Percentiles rank a stretch among this genome's conserved stretches.
phyloP scores from a whole-genome alignment of 2,888 invertebrate species.

The Oscheius sp. region DNA sequence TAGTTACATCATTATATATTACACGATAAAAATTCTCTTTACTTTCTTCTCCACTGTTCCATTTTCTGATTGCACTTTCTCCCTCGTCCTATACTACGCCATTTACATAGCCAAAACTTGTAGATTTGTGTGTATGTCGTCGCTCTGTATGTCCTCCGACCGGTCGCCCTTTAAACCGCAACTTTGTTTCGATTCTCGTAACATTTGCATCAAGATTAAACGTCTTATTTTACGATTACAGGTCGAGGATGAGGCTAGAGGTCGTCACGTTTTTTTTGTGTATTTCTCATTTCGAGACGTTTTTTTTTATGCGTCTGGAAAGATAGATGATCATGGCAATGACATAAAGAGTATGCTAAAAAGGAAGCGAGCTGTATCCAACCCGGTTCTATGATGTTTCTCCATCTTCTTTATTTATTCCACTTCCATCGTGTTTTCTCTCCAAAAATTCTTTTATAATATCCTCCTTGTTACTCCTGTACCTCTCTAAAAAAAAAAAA shows the following conservation, averaged over 20 bases:
- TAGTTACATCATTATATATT: too few species aligned
- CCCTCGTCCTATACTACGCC: not conserved
- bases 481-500: not conserved
- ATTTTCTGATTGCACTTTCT: not conserved
- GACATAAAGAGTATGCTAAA: too few species aligned
- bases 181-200: constrained; percentile 8
- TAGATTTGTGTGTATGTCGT: not conserved
- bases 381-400: not conserved
- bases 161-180: constrained; percentile 13
- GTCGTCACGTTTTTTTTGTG: not conserved
- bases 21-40: too few species aligned
- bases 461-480: not conserved
- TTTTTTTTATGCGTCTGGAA: too few species aligned
- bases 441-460: not conserved
- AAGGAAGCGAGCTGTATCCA: too few species aligned
- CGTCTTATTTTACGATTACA: too few species aligned
- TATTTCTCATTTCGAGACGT: not conserved
- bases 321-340: too few species aligned
- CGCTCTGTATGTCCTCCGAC: not conserved
- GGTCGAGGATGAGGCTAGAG: not conserved
- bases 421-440: not conserved
- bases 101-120: constrained; percentile 19
- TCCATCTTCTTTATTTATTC: not conserved
- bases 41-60: not conserved
- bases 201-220: not conserved